These are phyloP conservation scores for Corythucha ciliata DNA, from an alignment of 2,888 invertebrate genomes.

Conservation along the genomic window DNA sequence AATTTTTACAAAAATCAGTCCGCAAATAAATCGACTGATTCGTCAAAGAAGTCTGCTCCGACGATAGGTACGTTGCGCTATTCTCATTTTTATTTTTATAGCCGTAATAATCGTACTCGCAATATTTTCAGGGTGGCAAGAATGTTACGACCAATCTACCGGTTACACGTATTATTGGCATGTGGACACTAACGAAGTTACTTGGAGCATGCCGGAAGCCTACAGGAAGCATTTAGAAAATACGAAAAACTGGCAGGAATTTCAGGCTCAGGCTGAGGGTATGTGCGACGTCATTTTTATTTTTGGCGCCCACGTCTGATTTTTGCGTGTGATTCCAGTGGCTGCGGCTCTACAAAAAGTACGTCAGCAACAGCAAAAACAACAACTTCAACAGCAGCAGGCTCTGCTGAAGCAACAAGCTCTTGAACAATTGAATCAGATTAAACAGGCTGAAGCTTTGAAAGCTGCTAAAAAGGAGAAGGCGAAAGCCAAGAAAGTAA, in stretches of 20 bases:
- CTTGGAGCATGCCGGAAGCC: constrained; percentile 53
- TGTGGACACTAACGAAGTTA: constrained; percentile 52
- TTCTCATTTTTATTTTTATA: too few relatives aligned
- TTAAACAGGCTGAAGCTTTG: constrained; percentile 17
- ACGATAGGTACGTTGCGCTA: too few relatives aligned
- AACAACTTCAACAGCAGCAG: constrained; percentile 22
- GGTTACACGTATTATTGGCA: constrained; percentile 60
- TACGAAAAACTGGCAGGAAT: constrained; percentile 33
- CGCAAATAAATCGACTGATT: too few relatives aligned
- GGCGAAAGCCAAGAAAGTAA: constrained; percentile 31
- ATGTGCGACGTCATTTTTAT: background rate
- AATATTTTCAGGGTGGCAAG: constrained; percentile 53
- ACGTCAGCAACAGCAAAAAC: constrained; percentile 25
- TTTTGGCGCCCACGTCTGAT: background rate
- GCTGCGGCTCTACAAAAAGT: constrained; percentile 27
- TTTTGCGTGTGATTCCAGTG: constrained; percentile 16
- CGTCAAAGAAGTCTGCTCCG: too few relatives aligned
- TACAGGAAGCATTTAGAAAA: constrained; percentile 38
- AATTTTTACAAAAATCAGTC: too few relatives aligned
- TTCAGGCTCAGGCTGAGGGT: constrained; percentile 30
- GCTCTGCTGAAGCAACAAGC: constrained; percentile 24
- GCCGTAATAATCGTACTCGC: too few relatives aligned
- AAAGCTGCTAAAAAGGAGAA: constrained; percentile 33
- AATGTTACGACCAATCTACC: constrained; percentile 51
- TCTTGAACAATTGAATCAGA: constrained; percentile 20